Evolutionary conservation across 2,888 invertebrate genomes (phyloP).

Genomic region (Sinhomidia bicolor): DNA sequence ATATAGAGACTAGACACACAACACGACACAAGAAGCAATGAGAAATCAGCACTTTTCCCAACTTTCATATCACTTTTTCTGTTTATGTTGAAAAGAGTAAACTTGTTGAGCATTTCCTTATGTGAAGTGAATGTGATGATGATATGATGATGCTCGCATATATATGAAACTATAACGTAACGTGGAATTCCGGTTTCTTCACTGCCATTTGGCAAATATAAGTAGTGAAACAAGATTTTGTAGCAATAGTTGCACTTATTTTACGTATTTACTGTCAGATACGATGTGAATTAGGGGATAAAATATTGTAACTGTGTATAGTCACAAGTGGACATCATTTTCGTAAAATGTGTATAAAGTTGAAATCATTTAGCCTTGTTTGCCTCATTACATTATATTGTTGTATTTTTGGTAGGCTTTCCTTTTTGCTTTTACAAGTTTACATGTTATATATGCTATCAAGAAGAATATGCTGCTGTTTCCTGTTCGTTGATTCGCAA

Average conservation of each 20-base stretch:
- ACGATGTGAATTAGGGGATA: neutral
- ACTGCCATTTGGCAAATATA: neutral
- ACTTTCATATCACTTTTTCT: neutral
- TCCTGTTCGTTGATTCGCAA: too few relatives aligned
- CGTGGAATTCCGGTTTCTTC: neutral
- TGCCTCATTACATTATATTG: too few relatives aligned
- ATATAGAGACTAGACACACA: neutral
- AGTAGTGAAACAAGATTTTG: neutral
- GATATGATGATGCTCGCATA: neutral
- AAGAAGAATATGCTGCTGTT: too few relatives aligned
- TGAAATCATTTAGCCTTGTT: too few relatives aligned
- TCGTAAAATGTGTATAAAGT: too few relatives aligned
- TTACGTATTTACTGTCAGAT: neutral
- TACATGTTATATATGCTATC: too few relatives aligned
- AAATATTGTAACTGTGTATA: neutral
- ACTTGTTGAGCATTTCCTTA: slow-evolving; percentile 38
- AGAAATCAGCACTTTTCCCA: slow-evolving; percentile 1
- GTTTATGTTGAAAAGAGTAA: neutral
- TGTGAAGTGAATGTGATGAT: too few relatives aligned
- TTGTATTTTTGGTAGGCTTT: too few relatives aligned
- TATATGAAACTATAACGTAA: neutral
- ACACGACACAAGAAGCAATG: neutral
- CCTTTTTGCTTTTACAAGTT: too few relatives aligned
- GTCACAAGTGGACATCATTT: too few relatives aligned
- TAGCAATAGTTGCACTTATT: neutral